phyloP scores from a whole-genome alignment of 2,888 invertebrate genomes.

The Phyllotreta cruciferae region DNA sequence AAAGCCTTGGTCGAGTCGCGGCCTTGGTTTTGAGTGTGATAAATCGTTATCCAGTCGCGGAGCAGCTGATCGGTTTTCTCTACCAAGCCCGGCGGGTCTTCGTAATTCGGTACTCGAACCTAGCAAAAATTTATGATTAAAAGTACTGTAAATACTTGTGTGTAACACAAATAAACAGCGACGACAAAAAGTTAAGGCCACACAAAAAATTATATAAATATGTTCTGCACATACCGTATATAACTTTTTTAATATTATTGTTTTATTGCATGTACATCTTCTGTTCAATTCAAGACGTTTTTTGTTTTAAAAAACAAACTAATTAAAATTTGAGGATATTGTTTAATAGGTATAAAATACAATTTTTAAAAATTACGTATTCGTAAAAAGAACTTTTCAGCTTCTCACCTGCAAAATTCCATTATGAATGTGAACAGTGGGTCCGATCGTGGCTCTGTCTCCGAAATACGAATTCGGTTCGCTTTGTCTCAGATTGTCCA shows the following conservation, averaged over 20 bases:
- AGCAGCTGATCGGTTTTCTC: conserved; percentile 95
- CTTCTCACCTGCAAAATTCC: conserved; percentile 80
- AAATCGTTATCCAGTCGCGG: conserved; percentile 94
- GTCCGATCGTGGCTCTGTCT: conserved; percentile 80
- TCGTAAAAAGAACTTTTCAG: conserved; percentile 1
- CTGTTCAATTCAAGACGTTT: background rate
- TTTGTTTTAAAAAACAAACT: conserved; percentile 1
- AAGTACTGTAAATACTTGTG: no score
- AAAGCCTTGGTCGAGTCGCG: conserved; percentile 91
- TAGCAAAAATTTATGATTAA: conserved; percentile 48
- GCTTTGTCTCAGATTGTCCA: conserved; percentile 80
- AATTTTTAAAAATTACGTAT: conserved; percentile 2
- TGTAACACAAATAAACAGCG: no score
- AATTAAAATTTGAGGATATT: conserved; percentile 1
- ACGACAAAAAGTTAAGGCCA: conserved; percentile 1
- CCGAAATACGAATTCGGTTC: conserved; percentile 75
- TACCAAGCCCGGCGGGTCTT: conserved; percentile 91
- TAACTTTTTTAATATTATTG: conserved; percentile 5
- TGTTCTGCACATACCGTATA: conserved; percentile 19
- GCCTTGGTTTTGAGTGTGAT: conserved; percentile 75
- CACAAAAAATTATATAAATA: conserved; percentile 25
- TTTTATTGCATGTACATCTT: background rate
- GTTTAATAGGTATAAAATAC: conserved; percentile 11
- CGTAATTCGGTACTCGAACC: conserved; percentile 86
- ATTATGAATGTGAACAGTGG: conserved; percentile 90